Conservation (phyloP, 2,797 vertebrate species). For the Hoplostethus atlanticus region DNA sequence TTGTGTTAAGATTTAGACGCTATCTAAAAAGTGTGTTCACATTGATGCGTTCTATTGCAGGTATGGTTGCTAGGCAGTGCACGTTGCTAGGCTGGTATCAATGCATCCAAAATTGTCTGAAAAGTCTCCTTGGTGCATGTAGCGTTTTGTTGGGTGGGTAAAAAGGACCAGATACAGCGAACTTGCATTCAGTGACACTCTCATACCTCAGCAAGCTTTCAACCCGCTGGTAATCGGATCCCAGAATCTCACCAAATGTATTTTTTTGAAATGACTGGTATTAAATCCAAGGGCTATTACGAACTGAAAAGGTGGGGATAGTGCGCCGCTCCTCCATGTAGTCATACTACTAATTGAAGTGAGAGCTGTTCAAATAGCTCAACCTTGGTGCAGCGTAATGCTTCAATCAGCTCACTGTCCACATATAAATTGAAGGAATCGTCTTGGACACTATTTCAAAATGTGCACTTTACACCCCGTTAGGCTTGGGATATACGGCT, state of each 20-base stretch:
- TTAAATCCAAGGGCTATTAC: not conserved
- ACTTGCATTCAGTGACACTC: conserved; percentile 6
- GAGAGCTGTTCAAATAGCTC: not conserved
- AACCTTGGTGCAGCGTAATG: not conserved
- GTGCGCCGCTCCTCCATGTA: not conserved
- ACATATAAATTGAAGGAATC: too few relatives aligned
- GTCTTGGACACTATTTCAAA: not conserved
- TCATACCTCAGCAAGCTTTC: conserved; percentile 8
- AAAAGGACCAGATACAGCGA: conserved; percentile 26
- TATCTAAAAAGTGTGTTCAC: too few relatives aligned
- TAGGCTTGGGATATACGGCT: conserved; percentile 28
- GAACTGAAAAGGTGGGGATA: not conserved
- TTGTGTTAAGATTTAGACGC: too few relatives aligned
- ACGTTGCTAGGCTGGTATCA: not conserved
- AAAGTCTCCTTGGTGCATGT: not conserved
- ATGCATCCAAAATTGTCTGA: conserved; percentile 6
- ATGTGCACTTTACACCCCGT: conserved; percentile 9
- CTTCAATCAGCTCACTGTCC: not conserved
- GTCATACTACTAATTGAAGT: not conserved
- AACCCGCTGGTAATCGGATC: not conserved
- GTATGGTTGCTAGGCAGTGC: conserved; percentile 7
- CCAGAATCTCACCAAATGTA: not conserved
- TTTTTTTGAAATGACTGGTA: not conserved
- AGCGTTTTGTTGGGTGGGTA: conserved; percentile 4
- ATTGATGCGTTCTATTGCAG: conserved; percentile 11